Percentiles rank a stretch among this genome's conserved stretches.
phyloP scores from a whole-genome alignment of 2,888 invertebrate genomes.

The Xestoiulus laeticollis region DNA sequence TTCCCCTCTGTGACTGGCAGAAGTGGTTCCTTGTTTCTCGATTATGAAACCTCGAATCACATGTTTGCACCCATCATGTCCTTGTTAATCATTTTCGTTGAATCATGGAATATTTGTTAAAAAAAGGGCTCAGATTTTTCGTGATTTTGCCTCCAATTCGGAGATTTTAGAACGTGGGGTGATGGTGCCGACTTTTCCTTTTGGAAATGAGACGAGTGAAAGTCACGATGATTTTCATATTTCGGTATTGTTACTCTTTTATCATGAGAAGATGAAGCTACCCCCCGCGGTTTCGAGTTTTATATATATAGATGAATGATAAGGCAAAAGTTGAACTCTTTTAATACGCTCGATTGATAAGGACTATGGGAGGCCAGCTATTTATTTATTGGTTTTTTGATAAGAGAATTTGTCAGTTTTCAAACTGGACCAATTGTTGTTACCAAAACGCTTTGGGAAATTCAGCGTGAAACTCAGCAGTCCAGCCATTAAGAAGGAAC shows the following conservation, averaged over 20 bases:
- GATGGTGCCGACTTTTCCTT: not conserved
- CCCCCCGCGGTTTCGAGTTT: not conserved
- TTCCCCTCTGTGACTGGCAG: slow-evolving; percentile 29
- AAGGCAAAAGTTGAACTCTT: slow-evolving; percentile 21
- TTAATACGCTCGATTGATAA: slow-evolving; percentile 23
- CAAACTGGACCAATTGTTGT: not conserved
- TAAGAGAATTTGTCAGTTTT: slow-evolving; percentile 14
- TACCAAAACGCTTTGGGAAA: not conserved
- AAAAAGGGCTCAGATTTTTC: not conserved
- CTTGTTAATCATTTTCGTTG: not conserved
- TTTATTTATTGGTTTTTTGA: slow-evolving; percentile 19
- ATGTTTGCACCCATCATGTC: not conserved
- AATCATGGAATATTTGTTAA: not conserved
- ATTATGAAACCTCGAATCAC: slow-evolving; percentile 25
- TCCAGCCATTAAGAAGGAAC: not conserved
- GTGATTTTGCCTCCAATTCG: not conserved
- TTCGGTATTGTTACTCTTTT: not conserved
- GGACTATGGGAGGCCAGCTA: not conserved
- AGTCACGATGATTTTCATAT: slow-evolving; percentile 5
- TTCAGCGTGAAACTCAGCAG: not conserved
- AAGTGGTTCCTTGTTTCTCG: not conserved
- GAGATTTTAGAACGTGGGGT: not conserved
- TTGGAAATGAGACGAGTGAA: not conserved
- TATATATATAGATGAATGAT: not conserved
- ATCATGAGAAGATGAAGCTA: not conserved